phyloP scores from a whole-genome alignment of 2,888 invertebrate genomes.

The Sphaeridia pumilis region DNA sequence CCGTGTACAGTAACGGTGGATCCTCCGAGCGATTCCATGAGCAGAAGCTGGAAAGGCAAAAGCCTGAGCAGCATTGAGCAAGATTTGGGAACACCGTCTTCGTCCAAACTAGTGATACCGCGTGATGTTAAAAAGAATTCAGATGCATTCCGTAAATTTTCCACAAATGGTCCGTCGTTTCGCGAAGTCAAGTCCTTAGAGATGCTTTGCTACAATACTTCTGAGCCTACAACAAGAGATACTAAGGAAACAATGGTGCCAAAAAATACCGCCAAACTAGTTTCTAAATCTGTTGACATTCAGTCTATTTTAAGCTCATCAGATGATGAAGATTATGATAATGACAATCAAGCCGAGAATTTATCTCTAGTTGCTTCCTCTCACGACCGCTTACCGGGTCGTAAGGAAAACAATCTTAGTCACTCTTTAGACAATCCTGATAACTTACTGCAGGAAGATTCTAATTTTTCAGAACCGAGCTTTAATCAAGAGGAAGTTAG shows the following conservation, averaged over 20 bases:
- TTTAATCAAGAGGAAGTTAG: conserved; percentile 7
- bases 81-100: conserved; percentile 4
- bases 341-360: conserved; percentile 2
- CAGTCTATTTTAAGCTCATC: neutral
- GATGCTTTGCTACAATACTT: too few relatives aligned
- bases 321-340: conserved; percentile 4
- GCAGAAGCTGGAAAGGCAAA: conserved; percentile 16
- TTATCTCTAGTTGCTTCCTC: neutral
- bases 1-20: conserved; percentile 34
- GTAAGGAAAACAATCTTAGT: neutral
- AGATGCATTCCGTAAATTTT: conserved; percentile 20
- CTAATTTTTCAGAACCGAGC: neutral
- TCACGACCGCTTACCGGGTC: neutral
- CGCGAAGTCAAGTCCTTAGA: conserved; percentile 56
- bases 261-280: conserved; percentile 16
- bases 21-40: conserved; percentile 34
- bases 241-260: neutral
- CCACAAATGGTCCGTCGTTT: conserved; percentile 36
- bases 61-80: conserved; percentile 6
- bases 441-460: neutral
- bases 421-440: neutral
- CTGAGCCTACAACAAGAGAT: too few relatives aligned
- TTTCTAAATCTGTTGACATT: conserved; percentile 34
- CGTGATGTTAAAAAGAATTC: conserved; percentile 10
- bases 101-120: neutral